Percentiles rank a stretch among this genome's conserved stretches.
phyloP scores from a whole-genome alignment of 1,140 invertebrate genomes.

The Phymorhynchus buccinoides region DNA sequence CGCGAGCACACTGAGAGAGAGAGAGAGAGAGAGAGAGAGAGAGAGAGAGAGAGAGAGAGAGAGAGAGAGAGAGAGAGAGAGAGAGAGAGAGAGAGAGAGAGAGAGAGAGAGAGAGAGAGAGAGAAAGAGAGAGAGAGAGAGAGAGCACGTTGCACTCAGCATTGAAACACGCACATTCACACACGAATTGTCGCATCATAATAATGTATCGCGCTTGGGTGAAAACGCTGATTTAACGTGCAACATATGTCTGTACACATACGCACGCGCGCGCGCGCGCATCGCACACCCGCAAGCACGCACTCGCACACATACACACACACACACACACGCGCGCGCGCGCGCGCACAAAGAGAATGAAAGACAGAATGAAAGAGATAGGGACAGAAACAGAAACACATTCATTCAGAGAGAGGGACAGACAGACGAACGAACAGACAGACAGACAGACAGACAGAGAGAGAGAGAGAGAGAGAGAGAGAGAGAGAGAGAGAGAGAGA shows the following conservation, averaged over 20 bases:
- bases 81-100: conserved; percentile 1
- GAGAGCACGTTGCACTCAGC: no score
- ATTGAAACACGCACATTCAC: no score
- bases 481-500: no score
- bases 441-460: not conserved
- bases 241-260: no score
- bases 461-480: no score
- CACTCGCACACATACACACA: no score
- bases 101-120: not conserved
- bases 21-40: conserved; percentile 25
- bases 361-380: not conserved
- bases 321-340: no score
- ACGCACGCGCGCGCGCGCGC: no score
- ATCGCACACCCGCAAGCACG: no score
- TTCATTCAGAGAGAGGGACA: not conserved
- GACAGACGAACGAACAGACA: not conserved
- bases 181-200: no score
- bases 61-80: not conserved
- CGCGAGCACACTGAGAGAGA: not conserved
- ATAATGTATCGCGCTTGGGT: no score
- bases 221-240: no score
- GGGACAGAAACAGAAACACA: not conserved
- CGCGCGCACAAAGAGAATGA: not conserved
- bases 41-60: conserved; percentile 15
- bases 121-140: not conserved